Evolutionary conservation across 2,888 invertebrate genomes (phyloP).

Genomic region (Eustalomyia histrio): DNA sequence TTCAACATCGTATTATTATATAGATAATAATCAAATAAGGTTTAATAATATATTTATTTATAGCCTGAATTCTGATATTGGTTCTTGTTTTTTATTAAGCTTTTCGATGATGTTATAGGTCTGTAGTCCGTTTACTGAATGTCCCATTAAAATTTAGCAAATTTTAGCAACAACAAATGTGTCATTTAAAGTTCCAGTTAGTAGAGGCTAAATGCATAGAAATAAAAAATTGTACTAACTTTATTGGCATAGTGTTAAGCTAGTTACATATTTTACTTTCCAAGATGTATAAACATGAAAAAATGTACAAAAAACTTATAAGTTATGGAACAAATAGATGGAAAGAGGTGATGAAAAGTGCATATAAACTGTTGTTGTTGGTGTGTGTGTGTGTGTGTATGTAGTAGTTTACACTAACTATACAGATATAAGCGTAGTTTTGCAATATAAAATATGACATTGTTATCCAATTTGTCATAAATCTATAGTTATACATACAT

Average conservation of each 20-base stretch:
- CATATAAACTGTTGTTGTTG: constrained; percentile 1
- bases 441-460: constrained; percentile 20
- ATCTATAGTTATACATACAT: constrained; percentile 29
- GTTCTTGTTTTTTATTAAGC: too few species aligned
- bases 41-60: too few species aligned
- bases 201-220: too few species aligned
- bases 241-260: background rate
- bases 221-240: background rate
- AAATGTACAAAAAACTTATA: background rate
- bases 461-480: constrained; percentile 58
- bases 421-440: background rate
- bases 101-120: too few species aligned
- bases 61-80: too few species aligned
- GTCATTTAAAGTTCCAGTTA: too few species aligned
- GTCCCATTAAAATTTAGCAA: too few species aligned
- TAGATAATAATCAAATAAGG: too few species aligned
- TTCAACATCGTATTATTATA: too few species aligned
- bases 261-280: background rate
- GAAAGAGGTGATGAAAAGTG: background rate
- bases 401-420: background rate
- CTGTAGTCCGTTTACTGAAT: too few species aligned
- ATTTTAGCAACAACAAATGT: too few species aligned
- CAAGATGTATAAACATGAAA: background rate
- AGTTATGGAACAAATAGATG: background rate
- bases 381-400: background rate